Evolutionary conservation across 2,113 vertebrate genomes (phyloP).

Genomic region (Notiomystis cincta): DNA sequence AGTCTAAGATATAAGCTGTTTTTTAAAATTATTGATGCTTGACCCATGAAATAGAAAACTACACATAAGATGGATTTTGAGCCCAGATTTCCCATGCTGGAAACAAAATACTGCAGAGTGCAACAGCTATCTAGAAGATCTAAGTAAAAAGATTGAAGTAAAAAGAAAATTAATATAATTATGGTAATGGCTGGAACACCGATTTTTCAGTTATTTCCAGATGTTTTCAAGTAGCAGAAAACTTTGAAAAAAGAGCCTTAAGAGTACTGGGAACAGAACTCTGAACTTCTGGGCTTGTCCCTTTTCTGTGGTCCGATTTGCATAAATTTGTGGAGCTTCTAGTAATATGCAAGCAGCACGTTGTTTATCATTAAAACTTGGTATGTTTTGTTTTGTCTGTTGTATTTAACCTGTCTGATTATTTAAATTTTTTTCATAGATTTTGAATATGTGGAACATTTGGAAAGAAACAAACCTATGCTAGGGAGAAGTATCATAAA

Average conservation of each 20-base stretch:
- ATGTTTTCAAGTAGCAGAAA: not conserved
- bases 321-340: not conserved
- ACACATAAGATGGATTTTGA: not conserved
- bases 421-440: not conserved
- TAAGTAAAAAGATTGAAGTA: not conserved
- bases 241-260: not conserved
- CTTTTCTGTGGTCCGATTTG: not conserved
- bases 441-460: not conserved
- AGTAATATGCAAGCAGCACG: not conserved
- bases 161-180: not conserved
- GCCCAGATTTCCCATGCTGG: not conserved
- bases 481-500: not conserved
- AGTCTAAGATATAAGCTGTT: not conserved
- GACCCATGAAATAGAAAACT: not conserved
- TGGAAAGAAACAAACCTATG: not conserved
- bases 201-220: not conserved
- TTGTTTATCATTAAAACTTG: not conserved
- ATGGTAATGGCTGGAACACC: not conserved
- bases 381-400: not conserved
- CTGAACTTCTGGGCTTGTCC: not conserved
- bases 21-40: not conserved
- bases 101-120: not conserved
- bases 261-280: not conserved
- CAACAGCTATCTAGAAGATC: not conserved
- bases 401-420: not conserved